Evolutionary conservation across 2,797 vertebrate genomes (phyloP), one percentile per base, ranked within the genome.

Genomic region (Cottoperca gobio): DNA sequence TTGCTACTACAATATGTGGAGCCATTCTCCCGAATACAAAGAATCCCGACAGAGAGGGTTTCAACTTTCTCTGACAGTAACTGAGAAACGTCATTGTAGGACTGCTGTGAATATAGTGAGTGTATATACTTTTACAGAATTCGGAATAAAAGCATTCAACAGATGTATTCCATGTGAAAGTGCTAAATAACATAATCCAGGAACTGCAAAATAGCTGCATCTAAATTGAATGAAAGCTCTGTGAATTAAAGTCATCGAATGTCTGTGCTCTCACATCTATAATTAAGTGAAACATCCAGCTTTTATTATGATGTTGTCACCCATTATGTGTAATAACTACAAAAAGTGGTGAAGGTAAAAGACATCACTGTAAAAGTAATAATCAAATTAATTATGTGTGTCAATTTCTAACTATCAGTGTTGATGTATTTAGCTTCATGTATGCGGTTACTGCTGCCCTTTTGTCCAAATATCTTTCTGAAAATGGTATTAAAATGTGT

Each of bases 1-100:
- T n/a, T 54, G 76, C 77, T 71, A 71, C 69, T 74, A 54, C 40
- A 75, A 45, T 42, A 55, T 63, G 43, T 35, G 70, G 37, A 63
- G 28, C 4, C 7, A n/a, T 50, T 73, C 24, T 57, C 40, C 7
- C 4, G 65, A 28, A 50, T 16, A 57, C 12, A 68, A 33, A 54
- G 1, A 65, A 26, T 3, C 11, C 1, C 12, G 0, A 40, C 6
- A 70, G 23, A 64, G 8, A 48, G 33, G 1, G 14, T 35, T 33
- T 46, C 13, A 21, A 7, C 35, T 5, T 2, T 21, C 59, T 39
- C 3, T 63, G 19, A 63, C 0, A 0, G 23, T 26, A 35, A 8
- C 6, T 3, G 6, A 35, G 35, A 50, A 13, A 65, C 21, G 7
- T 19, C 19, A 64, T 2, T 12, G 23, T 10, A 5, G 5, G 23